A percentile compares a stretch with the other conserved stretches of the same genome.
phyloP scores from a whole-genome alignment of 2,797 vertebrate genomes.

The Erpetoichthys calabaricus region DNA sequence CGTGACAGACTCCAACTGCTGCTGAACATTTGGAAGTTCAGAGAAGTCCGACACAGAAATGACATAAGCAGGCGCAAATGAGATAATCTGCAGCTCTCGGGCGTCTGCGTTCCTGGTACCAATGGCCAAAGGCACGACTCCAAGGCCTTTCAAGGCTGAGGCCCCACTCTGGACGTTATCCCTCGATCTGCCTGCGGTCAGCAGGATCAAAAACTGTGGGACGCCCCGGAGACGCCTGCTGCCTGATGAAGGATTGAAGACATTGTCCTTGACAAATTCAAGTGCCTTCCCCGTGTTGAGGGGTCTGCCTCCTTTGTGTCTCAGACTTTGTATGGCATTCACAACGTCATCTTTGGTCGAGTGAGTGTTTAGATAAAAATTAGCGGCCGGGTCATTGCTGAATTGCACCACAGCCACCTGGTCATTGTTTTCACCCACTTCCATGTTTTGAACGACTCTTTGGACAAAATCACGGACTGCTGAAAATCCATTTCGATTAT shows the following conservation, averaged over 20 bases:
- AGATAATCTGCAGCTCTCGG: conserved; percentile 50
- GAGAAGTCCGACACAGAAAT: conserved; percentile 40
- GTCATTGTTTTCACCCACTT: conserved; percentile 40
- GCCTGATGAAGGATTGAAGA: conserved; percentile 34
- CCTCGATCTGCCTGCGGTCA: conserved; percentile 42
- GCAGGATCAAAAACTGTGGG: conserved; percentile 46
- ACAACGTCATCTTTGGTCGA: neutral
- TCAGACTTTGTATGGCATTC: neutral
- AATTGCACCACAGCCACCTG: conserved; percentile 25
- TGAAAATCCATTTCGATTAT: conserved; percentile 38
- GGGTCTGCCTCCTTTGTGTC: neutral
- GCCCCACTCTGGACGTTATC: conserved; percentile 37
- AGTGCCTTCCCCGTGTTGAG: conserved; percentile 6
- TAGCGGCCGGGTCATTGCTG: neutral
- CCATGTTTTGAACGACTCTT: conserved; percentile 41
- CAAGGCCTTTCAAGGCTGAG: conserved; percentile 31
- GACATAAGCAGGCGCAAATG: conserved; percentile 43
- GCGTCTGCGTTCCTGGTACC: conserved; percentile 44
- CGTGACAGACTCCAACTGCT: conserved; percentile 28
- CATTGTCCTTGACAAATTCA: conserved; percentile 8
- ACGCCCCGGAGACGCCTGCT: conserved; percentile 42
- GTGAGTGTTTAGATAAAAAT: conserved; percentile 8
- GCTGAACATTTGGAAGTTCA: conserved; percentile 32
- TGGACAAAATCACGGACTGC: conserved; percentile 47
- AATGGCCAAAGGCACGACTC: conserved; percentile 37